Percentiles rank a stretch among this genome's conserved stretches.
phyloP scores from a whole-genome alignment of 1,140 invertebrate genomes.

The Polypedilum vanderplanki region DNA sequence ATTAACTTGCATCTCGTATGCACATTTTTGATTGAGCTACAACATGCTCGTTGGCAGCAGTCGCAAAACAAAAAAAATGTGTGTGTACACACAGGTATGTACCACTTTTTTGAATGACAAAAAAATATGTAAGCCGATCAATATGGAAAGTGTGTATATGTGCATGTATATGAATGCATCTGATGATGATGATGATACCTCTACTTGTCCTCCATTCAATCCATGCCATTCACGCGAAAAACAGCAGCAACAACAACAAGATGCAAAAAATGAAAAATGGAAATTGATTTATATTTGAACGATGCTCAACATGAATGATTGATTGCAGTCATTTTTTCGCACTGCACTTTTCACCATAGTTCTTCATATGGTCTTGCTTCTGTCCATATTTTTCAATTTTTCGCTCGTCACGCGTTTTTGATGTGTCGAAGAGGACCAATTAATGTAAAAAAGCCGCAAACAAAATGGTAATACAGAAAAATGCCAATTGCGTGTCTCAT shows the following conservation, averaged over 20 bases:
- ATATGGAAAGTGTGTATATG: not conserved
- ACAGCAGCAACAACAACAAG: not conserved
- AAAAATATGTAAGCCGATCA: constrained; percentile 17
- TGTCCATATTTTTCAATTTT: not conserved
- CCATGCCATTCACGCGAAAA: too few species aligned
- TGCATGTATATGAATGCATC: not conserved
- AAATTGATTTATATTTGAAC: constrained; percentile 28
- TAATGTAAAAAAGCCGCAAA: constrained; percentile 21
- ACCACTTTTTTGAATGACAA: not conserved
- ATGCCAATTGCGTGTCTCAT: not conserved
- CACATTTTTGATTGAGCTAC: constrained; percentile 27
- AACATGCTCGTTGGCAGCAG: not conserved
- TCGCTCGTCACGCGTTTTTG: not conserved
- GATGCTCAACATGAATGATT: constrained; percentile 29
- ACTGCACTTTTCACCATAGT: constrained; percentile 10
- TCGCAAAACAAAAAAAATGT: not conserved
- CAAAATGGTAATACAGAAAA: constrained; percentile 3
- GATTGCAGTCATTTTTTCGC: constrained; percentile 26
- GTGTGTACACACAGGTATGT: not conserved
- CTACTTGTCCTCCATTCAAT: too few species aligned
- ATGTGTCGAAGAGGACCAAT: constrained; percentile 21
- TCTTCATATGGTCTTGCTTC: not conserved
- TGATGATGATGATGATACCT: too few species aligned
- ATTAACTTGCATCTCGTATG: constrained; percentile 26
- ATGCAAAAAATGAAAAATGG: constrained; percentile 13